Base-by-base conservation (phyloP, 2,888 invertebrate genomes). In the Alentia gelatinosa region DNA sequence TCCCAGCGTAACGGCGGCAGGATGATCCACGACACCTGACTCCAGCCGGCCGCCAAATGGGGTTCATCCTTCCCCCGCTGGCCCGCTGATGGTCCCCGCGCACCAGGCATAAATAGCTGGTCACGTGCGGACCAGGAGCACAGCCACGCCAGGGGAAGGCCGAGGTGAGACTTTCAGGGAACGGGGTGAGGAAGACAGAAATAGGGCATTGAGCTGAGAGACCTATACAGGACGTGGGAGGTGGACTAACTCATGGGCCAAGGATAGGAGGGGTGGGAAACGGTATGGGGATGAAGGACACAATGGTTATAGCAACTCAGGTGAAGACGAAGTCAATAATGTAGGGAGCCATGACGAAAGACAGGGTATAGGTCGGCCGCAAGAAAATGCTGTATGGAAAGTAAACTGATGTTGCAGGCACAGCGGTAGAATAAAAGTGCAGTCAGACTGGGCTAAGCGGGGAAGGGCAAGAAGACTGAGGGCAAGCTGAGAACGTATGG, bases 1-100 rank as follows among this genome's bases (percentile, higher is more conserved):
- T 79, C 79, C 79, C 15, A 39, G 23, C 39, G 79, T 79, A 79
- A 79, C 35, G 79, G 79, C 37, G 37, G 15, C 79, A 19, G 79
- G 79, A 79, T 79, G 79, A 79, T 79, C 79, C 79, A 79, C 79
- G 79, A 39, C 79, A 79, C 79, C 79, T 79, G 79, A 79, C 79
- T 79, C 37, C 37, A 1, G 79, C 23, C 79, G 0, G 37, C 37
- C 39, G 79, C 37, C 26, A 79, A 79, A 79, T 79, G 79, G 79
- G 79, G 79, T 79, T 79, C 79, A 79, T 79, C 79, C 79, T 79
- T n/a, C 63, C 37, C 37, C 37, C n/a, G 79, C 79, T 30, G 79
- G 37, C 79, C 4, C 3, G 79, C 68, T 68, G 68, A 68, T 68
- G 68, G 68, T 30, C 68, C 68, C 68, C 68, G 68, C 30, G 68